phyloP scores from a whole-genome alignment of 2,888 invertebrate genomes.

The Drosophila barbarae region DNA sequence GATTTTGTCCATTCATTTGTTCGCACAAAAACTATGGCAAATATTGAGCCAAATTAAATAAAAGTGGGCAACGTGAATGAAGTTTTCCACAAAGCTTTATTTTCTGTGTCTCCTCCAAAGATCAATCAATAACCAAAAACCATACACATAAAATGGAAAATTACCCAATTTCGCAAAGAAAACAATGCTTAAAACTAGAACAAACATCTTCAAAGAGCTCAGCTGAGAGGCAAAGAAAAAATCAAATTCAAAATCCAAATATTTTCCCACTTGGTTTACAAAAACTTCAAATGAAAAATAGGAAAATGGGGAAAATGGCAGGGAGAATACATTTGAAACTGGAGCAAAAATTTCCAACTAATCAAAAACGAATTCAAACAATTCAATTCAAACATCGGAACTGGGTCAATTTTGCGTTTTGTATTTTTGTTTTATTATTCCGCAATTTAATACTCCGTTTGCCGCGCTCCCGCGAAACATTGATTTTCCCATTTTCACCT shows the following conservation, averaged over 20 bases:
- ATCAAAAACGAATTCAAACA: constrained; percentile 35
- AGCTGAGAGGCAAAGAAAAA: neutral
- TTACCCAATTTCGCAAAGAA: constrained; percentile 24
- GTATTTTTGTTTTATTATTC: constrained; percentile 34
- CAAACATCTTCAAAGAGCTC: constrained; percentile 36
- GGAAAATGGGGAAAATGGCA: neutral
- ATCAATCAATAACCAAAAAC: constrained; percentile 6
- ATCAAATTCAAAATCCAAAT: constrained; percentile 11
- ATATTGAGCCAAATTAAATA: constrained; percentile 16
- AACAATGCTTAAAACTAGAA: constrained; percentile 32
- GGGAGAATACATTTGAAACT: neutral
- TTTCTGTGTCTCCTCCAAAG: constrained; percentile 4
- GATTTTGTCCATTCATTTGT: constrained; percentile 26
- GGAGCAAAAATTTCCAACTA: constrained; percentile 29
- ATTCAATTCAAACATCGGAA: constrained; percentile 19
- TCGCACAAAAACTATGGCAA: constrained; percentile 19
- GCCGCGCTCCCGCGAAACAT: constrained; percentile 37
- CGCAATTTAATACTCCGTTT: constrained; percentile 27
- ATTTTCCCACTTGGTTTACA: constrained; percentile 23
- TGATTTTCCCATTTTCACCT: constrained; percentile 49
- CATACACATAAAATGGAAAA: neutral
- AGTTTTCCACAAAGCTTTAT: neutral
- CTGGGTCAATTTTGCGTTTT: constrained; percentile 29
- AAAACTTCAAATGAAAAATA: constrained; percentile 6
- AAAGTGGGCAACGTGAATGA: neutral